Conservation (phyloP, 2,888 invertebrate species). For the Anagyrus pseudococci region DNA sequence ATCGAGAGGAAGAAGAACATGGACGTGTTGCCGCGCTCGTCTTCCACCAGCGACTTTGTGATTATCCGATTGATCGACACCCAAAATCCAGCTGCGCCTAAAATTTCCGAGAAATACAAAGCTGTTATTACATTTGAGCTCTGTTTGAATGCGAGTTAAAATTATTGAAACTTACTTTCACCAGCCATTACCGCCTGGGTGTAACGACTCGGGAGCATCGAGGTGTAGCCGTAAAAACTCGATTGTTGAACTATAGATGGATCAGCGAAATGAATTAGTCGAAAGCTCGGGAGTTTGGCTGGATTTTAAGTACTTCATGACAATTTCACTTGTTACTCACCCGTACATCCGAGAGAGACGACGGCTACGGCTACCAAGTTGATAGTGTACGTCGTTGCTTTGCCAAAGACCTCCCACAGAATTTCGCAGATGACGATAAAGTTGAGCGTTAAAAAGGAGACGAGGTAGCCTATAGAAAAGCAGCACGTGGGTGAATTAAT, state of each 20-base stretch:
- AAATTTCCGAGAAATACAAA: constrained; percentile 11
- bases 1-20: constrained; percentile 87
- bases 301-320: constrained; percentile 1
- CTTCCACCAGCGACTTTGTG: constrained; percentile 79
- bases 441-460: constrained; percentile 81
- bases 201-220: constrained; percentile 87
- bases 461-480: constrained; percentile 71
- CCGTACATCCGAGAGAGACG: constrained; percentile 87
- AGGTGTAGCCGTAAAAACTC: constrained; percentile 93
- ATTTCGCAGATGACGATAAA: constrained; percentile 88
- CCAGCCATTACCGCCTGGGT: constrained; percentile 96
- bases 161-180: constrained; percentile 71
- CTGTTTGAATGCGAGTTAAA: too few species aligned
- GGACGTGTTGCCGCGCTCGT: constrained; percentile 82
- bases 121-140: constrained; percentile 8
- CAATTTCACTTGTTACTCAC: too few species aligned
- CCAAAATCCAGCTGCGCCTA: constrained; percentile 86
- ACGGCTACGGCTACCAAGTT: constrained; percentile 85
- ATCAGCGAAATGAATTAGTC: constrained; percentile 10
- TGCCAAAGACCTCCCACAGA: constrained; percentile 83
- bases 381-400: constrained; percentile 80
- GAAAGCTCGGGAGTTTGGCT: constrained; percentile 3
- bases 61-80: constrained; percentile 85
- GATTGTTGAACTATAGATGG: constrained; percentile 79
- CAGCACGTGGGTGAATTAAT: not conserved